phyloP scores from a whole-genome alignment of 2,888 invertebrate species.

The Suillia variegata region DNA sequence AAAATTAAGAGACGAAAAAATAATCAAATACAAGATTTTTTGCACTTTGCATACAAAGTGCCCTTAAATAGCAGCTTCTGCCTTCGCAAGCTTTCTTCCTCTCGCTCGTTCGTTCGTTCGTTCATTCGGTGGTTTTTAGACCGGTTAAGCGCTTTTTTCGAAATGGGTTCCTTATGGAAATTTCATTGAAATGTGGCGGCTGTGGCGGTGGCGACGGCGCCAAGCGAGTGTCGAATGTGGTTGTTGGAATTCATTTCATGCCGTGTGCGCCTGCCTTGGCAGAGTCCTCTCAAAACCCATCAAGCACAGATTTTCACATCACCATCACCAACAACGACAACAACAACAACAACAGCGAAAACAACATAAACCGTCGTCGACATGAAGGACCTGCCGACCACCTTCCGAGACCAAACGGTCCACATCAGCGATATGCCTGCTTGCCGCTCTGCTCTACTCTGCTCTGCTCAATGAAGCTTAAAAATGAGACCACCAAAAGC shows the following conservation, averaged over 20 bases:
- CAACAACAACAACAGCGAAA: background rate
- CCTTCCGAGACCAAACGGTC: background rate
- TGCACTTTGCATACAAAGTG: constrained; percentile 57
- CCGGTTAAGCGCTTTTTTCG: constrained; percentile 17
- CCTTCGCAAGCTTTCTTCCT: no score
- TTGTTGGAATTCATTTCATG: constrained; percentile 7
- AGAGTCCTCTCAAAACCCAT: constrained; percentile 37
- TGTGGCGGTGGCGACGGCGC: constrained; percentile 4
- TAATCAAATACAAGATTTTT: constrained; percentile 31
- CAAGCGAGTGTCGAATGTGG: constrained; percentile 2
- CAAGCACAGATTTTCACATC: constrained; percentile 45
- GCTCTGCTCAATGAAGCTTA: constrained; percentile 6
- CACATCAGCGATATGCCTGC: background rate
- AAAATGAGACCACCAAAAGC: constrained; percentile 4
- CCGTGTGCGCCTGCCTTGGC: background rate
- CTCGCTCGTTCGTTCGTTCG: no score
- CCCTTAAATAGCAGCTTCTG: constrained; percentile 41
- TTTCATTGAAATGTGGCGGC: constrained; percentile 44
- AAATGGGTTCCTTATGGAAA: constrained; percentile 52
- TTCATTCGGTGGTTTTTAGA: constrained; percentile 33
- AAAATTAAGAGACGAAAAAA: constrained; percentile 12
- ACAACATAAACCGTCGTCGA: no score
- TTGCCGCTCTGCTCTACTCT: no score
- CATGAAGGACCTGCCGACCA: background rate
- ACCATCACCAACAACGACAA: constrained; percentile 23